Base-by-base conservation (phyloP, 1,140 invertebrate genomes). In the Calliphora vicina region DNA sequence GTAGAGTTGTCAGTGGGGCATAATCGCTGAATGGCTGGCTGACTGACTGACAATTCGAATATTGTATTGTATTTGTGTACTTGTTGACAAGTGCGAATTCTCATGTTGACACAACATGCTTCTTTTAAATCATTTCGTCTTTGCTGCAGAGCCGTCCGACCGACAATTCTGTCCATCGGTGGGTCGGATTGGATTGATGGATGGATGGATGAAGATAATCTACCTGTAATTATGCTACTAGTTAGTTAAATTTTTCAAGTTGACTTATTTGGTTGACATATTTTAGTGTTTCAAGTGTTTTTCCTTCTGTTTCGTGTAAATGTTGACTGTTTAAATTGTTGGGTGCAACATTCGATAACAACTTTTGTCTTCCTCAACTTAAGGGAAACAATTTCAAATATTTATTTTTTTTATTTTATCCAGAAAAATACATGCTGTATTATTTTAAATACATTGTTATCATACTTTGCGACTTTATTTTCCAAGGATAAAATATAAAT, bases 41-140 rank as follows among this genome's bases (percentile, higher is more conserved):
- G 61, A 45, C 42, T 80, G 26, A 35, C 15, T 13, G 61, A 67
- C n/a, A 25, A 67, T 67, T 67, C 61, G 61, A 67, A 67, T 67
- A 67, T 67, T 67, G 50, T 57, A n/a, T 76, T 35, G 74, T 43
- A 78, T 78, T 78, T 43, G 57, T 83, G 50, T 42, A 80, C 29
- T 80, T 83, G 82, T 83, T 78, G 42, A 67, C 57, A 81, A 83
- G 83, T 81, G 83, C 71, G 83, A 83, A 80, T 83, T 83, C 80
- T 81, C 83, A 73, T 83, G 83, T 83, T 74, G 83, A 72, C 83
- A 81, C 80, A 81, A 83, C 78, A 83, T 83, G 80, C 83, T 42
- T 81, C 43, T 57, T 43, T 78, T 43, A 78, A 78, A 78, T 78
- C 74, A 78, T 78, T 78, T 43, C 12, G 73, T 76, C 27, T 29